phyloP scores from a whole-genome alignment of 1,140 invertebrate genomes.

The Drosophila rhopaloa region DNA sequence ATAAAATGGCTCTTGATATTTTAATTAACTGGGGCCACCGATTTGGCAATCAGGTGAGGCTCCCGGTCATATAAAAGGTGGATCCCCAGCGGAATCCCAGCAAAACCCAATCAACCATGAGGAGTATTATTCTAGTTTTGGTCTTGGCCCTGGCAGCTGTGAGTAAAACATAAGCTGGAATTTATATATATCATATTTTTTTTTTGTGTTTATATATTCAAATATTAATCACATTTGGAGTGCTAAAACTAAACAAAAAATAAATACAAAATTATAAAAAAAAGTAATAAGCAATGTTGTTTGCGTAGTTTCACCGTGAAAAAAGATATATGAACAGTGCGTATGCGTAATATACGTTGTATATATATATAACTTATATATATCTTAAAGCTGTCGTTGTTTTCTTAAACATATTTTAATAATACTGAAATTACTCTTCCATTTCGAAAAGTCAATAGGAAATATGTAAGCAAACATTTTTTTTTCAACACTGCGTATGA shows the following conservation, averaged over 20 bases:
- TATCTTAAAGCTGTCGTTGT: too few relatives aligned
- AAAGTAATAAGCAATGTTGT: neutral
- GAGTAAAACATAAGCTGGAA: slow-evolving; percentile 6
- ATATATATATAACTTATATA: too few relatives aligned
- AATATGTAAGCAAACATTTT: too few relatives aligned
- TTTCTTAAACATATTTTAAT: neutral
- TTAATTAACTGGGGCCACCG: slow-evolving; percentile 33
- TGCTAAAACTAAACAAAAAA: neutral
- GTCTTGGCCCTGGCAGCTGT: slow-evolving; percentile 27
- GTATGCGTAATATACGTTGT: slow-evolving; percentile 1
- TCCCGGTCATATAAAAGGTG: slow-evolving; percentile 18
- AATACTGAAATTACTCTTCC: neutral
- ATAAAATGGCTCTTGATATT: slow-evolving; percentile 46
- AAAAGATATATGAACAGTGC: neutral
- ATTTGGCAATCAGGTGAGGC: slow-evolving; percentile 28
- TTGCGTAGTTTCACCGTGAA: neutral
- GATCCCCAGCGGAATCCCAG: neutral
- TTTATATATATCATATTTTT: neutral
- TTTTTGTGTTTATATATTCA: too few relatives aligned
- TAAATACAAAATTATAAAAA: neutral
- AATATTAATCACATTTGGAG: neutral
- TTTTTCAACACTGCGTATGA: slow-evolving; percentile 1
- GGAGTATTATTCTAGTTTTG: slow-evolving; percentile 31
- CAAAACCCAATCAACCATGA: slow-evolving; percentile 31
- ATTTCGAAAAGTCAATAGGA: too few relatives aligned